These are phyloP conservation scores for Neodontobutis hainanensis DNA, from an alignment of 2,113 vertebrate species.

Conservation along the genomic window DNA sequence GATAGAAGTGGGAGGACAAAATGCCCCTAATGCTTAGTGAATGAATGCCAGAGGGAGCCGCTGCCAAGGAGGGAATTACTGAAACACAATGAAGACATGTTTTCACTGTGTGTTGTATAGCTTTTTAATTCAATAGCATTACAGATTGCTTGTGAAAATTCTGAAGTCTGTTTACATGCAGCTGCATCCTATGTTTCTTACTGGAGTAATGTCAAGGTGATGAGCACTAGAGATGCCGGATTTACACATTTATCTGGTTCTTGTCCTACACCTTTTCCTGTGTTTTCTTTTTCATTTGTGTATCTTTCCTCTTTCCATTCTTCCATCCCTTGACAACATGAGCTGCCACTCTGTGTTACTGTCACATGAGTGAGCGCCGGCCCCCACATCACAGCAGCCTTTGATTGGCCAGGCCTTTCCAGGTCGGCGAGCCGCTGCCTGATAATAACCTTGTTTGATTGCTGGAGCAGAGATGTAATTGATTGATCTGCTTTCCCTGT, in stretches of 20 bases:
- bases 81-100: constrained; percentile 39
- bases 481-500: constrained; percentile 79
- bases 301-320: constrained; percentile 49
- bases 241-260: constrained; percentile 57
- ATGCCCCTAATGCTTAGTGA: constrained; percentile 53
- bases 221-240: constrained; percentile 34
- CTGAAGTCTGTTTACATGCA: not conserved
- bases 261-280: constrained; percentile 33
- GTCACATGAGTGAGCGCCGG: constrained; percentile 76
- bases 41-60: constrained; percentile 51
- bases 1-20: constrained; percentile 50
- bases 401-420: constrained; percentile 84
- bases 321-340: constrained; percentile 61
- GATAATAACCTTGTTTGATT: constrained; percentile 84
- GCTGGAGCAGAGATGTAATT: constrained; percentile 82
- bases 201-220: constrained; percentile 44
- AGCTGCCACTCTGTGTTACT: constrained; percentile 84
- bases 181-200: constrained; percentile 4
- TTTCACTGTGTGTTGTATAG: constrained; percentile 30
- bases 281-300: constrained; percentile 34
- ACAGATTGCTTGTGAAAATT: constrained; percentile 12
- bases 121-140: constrained; percentile 3
- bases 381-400: constrained; percentile 72
- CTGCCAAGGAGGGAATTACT: constrained; percentile 61
- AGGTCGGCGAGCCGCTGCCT: constrained; percentile 85